Conservation (phyloP, 2,888 invertebrate species). For the Spilosoma lubricipeda region DNA sequence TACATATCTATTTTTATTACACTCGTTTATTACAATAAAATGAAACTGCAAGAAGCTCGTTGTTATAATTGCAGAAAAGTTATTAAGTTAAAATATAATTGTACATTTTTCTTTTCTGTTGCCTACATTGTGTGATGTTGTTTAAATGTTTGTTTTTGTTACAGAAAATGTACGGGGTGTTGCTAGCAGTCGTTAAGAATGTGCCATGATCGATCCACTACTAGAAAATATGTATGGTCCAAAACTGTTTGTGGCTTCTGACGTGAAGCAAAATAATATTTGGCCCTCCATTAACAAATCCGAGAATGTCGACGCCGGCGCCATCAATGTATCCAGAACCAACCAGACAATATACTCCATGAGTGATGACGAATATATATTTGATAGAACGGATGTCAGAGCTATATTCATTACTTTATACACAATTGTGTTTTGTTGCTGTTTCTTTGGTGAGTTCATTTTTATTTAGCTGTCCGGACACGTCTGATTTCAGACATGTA, state of each 20-base stretch:
- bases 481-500: not conserved
- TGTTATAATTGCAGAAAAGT: slow-evolving; percentile 19
- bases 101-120: slow-evolving; percentile 30
- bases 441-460: slow-evolving; percentile 91
- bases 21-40: not conserved
- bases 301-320: slow-evolving; percentile 33
- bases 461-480: slow-evolving; percentile 1
- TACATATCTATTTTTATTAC: no score
- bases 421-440: slow-evolving; percentile 92
- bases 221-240: slow-evolving; percentile 66
- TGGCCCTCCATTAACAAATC: slow-evolving; percentile 61
- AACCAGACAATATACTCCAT: slow-evolving; percentile 64
- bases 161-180: slow-evolving; percentile 62
- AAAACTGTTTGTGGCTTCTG: slow-evolving; percentile 63
- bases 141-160: slow-evolving; percentile 51
- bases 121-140: not conserved
- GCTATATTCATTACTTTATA: slow-evolving; percentile 91
- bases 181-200: slow-evolving; percentile 37
- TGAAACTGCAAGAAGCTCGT: not conserved
- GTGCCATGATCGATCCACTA: slow-evolving; percentile 51
- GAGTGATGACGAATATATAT: slow-evolving; percentile 89
- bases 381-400: slow-evolving; percentile 90
- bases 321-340: slow-evolving; percentile 59
- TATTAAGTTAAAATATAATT: slow-evolving; percentile 19
- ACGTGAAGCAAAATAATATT: slow-evolving; percentile 58